These are phyloP conservation scores for Muschampia plurimacula DNA, from an alignment of 2,888 invertebrate genomes.

Conservation along the genomic window DNA sequence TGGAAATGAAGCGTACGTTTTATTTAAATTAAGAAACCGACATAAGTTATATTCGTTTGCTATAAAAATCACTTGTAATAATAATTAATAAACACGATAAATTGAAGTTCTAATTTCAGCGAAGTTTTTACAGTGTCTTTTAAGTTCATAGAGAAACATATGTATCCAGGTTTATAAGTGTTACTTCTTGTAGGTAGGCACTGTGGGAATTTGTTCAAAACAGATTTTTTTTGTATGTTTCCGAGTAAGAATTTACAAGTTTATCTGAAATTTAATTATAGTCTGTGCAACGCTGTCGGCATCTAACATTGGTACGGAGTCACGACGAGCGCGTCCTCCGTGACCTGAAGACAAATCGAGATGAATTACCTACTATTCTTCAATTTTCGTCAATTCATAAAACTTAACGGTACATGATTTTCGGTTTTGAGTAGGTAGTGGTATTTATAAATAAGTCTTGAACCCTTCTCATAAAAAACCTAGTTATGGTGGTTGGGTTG, in stretches of 20 bases:
- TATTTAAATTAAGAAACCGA: too few species aligned
- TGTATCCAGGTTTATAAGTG: too few species aligned
- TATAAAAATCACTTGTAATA: too few species aligned
- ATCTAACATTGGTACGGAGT: slow-evolving; percentile 51
- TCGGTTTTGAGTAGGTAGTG: background rate
- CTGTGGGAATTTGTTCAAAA: too few species aligned
- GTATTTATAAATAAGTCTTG: background rate
- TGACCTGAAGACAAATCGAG: slow-evolving; percentile 82
- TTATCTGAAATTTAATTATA: slow-evolving; percentile 15
- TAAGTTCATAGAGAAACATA: background rate
- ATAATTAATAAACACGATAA: too few species aligned
- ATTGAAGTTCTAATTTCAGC: too few species aligned
- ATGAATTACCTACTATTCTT: slow-evolving; percentile 77
- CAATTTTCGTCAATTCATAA: slow-evolving; percentile 30
- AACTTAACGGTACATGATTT: slow-evolving; percentile 20
- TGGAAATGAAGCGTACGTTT: too few species aligned
- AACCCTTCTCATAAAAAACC: too few species aligned
- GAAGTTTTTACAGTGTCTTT: background rate
- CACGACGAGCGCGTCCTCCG: slow-evolving; percentile 69
- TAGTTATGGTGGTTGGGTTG: too few species aligned
- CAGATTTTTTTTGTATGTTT: background rate
- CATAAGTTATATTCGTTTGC: too few species aligned
- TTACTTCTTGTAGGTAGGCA: too few species aligned
- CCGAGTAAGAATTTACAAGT: background rate
- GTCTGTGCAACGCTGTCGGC: slow-evolving; percentile 31